Conservation (phyloP, 2,113 vertebrate genomes). For the Eclectus roratus region DNA sequence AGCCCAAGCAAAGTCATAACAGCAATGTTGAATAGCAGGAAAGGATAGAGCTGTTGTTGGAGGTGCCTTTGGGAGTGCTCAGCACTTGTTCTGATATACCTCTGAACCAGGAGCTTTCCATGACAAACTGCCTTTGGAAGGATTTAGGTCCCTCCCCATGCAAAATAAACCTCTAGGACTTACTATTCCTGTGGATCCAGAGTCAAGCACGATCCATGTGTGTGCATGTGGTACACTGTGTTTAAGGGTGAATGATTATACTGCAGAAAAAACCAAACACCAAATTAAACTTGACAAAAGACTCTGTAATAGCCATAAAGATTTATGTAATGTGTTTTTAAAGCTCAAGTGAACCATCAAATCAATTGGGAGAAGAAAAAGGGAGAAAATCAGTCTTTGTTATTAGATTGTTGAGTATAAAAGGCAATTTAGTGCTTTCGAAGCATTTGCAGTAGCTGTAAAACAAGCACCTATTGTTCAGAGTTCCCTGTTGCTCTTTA, state of each 20-base stretch:
- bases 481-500: slow-evolving; percentile 20
- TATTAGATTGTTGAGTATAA: slow-evolving; percentile 61
- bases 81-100: neutral
- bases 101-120: neutral
- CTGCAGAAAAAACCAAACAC: neutral
- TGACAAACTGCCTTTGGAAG: neutral
- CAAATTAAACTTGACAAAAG: slow-evolving; percentile 56
- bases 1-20: neutral
- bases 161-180: neutral
- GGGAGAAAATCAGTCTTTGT: slow-evolving; percentile 58
- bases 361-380: slow-evolving; percentile 39
- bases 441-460: slow-evolving; percentile 56
- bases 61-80: neutral
- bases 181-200: neutral
- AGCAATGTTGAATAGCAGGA: neutral
- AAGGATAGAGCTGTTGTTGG: neutral
- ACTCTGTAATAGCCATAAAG: slow-evolving; percentile 50
- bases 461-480: slow-evolving; percentile 66
- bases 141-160: neutral
- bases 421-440: slow-evolving; percentile 64
- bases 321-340: slow-evolving; percentile 65
- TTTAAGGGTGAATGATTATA: slow-evolving; percentile 14
- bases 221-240: neutral
- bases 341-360: slow-evolving; percentile 62
- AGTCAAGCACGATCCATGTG: neutral